Percentiles rank a stretch among this genome's conserved stretches.
Evolutionary conservation across 2,888 invertebrate species (phyloP).

Genomic region (Himalopsyche kuldschensis): DNA sequence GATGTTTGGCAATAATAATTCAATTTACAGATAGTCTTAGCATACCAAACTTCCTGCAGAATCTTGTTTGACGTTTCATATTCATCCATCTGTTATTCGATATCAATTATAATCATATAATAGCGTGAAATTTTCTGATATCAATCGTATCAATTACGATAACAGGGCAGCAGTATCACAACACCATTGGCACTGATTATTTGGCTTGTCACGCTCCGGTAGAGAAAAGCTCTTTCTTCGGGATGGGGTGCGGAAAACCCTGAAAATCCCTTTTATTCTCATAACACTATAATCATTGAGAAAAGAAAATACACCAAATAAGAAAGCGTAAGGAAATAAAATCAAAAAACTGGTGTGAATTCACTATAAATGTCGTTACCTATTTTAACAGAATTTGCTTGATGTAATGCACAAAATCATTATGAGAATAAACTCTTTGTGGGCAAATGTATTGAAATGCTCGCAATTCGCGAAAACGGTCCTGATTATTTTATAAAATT

Average conservation of each 20-base stretch:
- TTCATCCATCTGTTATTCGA: background rate
- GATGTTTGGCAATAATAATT: too few species aligned
- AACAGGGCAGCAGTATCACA: background rate
- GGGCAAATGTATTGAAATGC: too few species aligned
- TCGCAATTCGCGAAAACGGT: too few species aligned
- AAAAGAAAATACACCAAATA: background rate
- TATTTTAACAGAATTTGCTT: too few species aligned
- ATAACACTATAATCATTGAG: conserved; percentile 12
- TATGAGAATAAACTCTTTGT: too few species aligned
- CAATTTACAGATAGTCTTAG: too few species aligned
- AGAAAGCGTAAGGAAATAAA: background rate
- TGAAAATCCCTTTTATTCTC: conserved; percentile 27
- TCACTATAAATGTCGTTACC: background rate
- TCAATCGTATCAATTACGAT: background rate
- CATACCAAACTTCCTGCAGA: too few species aligned
- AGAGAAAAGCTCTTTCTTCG: background rate
- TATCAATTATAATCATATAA: background rate
- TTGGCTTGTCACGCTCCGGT: conserved; percentile 20
- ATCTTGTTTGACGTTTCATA: too few species aligned
- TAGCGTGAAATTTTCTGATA: background rate
- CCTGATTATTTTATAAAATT: too few species aligned
- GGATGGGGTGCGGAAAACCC: background rate
- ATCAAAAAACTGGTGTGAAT: background rate
- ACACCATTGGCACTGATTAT: conserved; percentile 19
- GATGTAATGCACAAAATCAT: too few species aligned